Conservation (phyloP, 2,113 vertebrate species). For the Murina feae region DNA sequence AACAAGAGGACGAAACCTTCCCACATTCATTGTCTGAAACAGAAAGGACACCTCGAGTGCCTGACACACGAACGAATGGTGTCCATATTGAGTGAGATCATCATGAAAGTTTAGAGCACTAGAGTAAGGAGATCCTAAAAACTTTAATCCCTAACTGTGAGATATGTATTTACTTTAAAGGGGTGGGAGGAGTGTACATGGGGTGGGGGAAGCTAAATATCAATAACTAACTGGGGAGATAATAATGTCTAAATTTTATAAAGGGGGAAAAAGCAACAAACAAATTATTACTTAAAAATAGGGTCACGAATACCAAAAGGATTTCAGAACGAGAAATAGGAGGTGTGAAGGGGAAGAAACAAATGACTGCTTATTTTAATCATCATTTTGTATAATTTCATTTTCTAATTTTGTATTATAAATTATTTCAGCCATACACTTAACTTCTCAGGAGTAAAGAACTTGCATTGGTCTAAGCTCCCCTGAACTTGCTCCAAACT, state of each 20-base stretch:
- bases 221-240: background rate
- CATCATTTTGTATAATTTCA: background rate
- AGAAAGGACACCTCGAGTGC: background rate
- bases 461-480: background rate
- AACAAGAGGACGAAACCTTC: background rate
- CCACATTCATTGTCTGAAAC: background rate
- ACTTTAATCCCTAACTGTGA: background rate
- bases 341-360: background rate
- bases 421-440: background rate
- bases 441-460: background rate
- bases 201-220: background rate
- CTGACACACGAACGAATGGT: background rate
- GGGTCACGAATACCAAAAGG: background rate
- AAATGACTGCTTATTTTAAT: background rate
- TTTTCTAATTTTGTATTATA: background rate
- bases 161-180: background rate
- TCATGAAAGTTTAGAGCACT: background rate
- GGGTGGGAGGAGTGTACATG: background rate
- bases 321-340: background rate
- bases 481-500: background rate
- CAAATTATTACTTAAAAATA: background rate
- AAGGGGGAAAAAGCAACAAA: background rate
- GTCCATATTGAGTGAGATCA: too few relatives aligned
- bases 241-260: background rate
- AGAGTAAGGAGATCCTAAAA: background rate